phyloP scores from a whole-genome alignment of 2,113 vertebrate species.

The Elgaria multicarinata region DNA sequence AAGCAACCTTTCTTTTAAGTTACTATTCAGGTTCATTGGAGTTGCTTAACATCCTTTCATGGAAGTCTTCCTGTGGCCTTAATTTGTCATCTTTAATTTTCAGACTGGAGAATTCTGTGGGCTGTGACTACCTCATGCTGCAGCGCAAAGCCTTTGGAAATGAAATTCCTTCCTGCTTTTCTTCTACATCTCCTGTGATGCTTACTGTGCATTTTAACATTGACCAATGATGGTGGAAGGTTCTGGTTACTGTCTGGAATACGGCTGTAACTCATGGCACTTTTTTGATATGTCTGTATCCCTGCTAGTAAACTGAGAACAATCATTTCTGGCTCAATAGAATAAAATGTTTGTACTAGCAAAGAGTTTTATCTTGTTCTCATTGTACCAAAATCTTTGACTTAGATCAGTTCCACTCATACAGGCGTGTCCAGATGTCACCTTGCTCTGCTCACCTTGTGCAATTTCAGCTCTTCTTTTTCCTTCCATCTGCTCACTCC shows the following conservation, averaged over 20 bases:
- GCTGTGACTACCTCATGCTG: background rate
- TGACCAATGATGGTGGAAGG: background rate
- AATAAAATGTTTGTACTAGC: background rate
- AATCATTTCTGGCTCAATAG: background rate
- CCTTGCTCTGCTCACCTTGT: background rate
- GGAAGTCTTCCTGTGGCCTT: background rate
- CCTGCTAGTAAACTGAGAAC: background rate
- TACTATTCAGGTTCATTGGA: background rate
- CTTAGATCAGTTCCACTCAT: background rate
- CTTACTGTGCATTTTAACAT: rapidly evolving
- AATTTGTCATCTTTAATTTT: background rate
- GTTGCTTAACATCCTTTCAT: background rate
- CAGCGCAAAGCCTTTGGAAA: rapidly evolving
- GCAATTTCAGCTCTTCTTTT: background rate
- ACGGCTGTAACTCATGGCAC: rapidly evolving
- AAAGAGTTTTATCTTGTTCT: background rate
- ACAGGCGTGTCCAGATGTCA: background rate
- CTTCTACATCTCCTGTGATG: background rate
- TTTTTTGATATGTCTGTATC: background rate
- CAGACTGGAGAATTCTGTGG: background rate
- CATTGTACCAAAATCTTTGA: background rate
- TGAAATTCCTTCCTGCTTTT: background rate
- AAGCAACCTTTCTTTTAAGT: background rate
- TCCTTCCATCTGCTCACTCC: background rate
- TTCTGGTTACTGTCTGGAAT: background rate